Base-by-base conservation (phyloP, 1,140 invertebrate genomes). In the Spodoptera frugiperda region DNA sequence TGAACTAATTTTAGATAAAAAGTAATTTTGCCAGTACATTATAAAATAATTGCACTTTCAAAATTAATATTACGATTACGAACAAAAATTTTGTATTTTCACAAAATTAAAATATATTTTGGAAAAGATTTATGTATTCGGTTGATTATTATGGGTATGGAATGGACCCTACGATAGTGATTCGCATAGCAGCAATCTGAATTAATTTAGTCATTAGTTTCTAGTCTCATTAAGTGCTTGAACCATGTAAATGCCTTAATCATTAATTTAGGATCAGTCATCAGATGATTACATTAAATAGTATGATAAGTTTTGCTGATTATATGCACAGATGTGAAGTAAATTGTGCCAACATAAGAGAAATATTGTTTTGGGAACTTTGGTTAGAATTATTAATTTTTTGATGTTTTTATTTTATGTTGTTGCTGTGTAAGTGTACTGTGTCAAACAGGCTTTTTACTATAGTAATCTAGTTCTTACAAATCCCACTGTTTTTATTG, bases 201-300 rank as follows among this genome's bases (percentile, higher is more conserved):
- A 72, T 59, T 72, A 15, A 59, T 72, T 72, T 72, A 72, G 70
- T 72, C 70, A 72, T 72, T 72, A 72, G 70, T 59, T 48, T 72
- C 70, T 72, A 72, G 70, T 72, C 54, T 72, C 54, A 59, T 72
- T 72, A 72, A 72, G 70, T 59, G 70, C 53, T 72, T 59, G 39
- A 72, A 72, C 53, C 70, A 46, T 48, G 33, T 59, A 49, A 44
- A 55, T 71, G 15, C 44, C 33, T 59, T 72, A 59, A 59, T 70
- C 51, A 39, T 72, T 59, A 46, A 17, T 46, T 17, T 57, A 33
- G 33, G 33, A 48, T 72, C 70, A 25, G 57, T 59, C 57, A 59
- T 59, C 57, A 59, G 39, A 46, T 57, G 33, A 59, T 46, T 48
- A 46, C n/a, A 61, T 61, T 44, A 44, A 1, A 44, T 53, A 51